Conservation (phyloP, 2,888 invertebrate genomes). For the Cybosia mesomella region DNA sequence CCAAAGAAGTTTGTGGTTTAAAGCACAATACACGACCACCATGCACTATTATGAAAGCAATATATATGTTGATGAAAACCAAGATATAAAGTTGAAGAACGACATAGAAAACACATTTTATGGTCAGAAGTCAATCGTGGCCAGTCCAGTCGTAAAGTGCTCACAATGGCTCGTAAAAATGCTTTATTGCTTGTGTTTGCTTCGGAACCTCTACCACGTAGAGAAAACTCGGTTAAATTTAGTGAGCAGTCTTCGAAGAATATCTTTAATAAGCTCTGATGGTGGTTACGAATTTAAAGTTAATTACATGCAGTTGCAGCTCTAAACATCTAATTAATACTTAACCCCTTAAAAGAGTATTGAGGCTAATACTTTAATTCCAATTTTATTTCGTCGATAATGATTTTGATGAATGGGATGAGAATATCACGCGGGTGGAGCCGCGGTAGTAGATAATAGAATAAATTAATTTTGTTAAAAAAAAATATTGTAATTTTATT, state of each 20-base stretch:
- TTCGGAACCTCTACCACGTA: conserved; percentile 41
- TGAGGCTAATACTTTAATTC: too few relatives aligned
- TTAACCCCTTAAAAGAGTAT: too few relatives aligned
- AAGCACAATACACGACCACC: conserved; percentile 15
- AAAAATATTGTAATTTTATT: too few relatives aligned
- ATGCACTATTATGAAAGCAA: conserved; percentile 13
- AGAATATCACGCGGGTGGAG: too few relatives aligned
- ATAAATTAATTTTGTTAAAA: too few relatives aligned
- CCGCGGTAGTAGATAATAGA: too few relatives aligned
- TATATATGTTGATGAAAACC: conserved; percentile 45
- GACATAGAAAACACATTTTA: conserved; percentile 80
- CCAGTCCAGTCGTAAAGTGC: conserved; percentile 68
- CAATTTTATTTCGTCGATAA: too few relatives aligned
- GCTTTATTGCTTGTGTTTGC: conserved; percentile 65
- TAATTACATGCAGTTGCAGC: too few relatives aligned
- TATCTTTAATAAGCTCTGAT: background rate
- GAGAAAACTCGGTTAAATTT: conserved; percentile 10
- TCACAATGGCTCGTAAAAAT: conserved; percentile 82
- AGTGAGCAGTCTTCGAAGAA: conserved; percentile 3
- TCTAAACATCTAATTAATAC: too few relatives aligned
- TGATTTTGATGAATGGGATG: too few relatives aligned
- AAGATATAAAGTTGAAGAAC: conserved; percentile 56
- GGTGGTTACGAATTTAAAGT: too few relatives aligned
- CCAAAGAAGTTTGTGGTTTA: conserved; percentile 13
- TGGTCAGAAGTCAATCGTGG: conserved; percentile 80